Base-by-base conservation (phyloP, 2,797 vertebrate species). In the Channa striata region DNA sequence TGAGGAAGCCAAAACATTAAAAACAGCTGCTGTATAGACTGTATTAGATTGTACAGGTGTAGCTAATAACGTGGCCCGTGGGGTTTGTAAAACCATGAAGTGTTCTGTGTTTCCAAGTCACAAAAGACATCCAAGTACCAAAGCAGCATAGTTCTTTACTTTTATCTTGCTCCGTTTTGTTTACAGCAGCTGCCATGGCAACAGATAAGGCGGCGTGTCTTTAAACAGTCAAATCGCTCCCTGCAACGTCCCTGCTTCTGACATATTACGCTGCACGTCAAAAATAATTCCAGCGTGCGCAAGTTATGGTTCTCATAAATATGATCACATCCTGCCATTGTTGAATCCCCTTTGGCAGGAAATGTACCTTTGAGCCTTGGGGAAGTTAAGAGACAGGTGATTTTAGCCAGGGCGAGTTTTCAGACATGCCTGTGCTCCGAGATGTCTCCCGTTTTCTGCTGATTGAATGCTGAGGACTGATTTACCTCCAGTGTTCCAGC, bases 401-500 rank as follows among this genome's bases (percentile, higher is more conserved):
- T 13, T 42, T 42, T 42, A 42, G 40, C 40, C 16, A 19, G 16
- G 17, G 8, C 7, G 36, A 37, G 5, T 21, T 44, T 40, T 33
- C 11, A 44, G 19, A 39, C 25, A 19, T 8, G 25, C 17, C 17
- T 36, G 39, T 52, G 47, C 23, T 30, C 1, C 59, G 37, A 50
- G 61, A 47, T 57, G 2, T 11, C 21, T 43, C 20, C n/a, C 20
- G 17, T 58, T 72, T 10, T 5, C 40, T n/a, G 25, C 7, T 59
- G 52, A 51, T 12, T 57, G 51, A 71, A 60, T 48, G 23, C 16
- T 21, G 46, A 60, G 25, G 21, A 11, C 42, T 44, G 44, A 48
- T 63, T 16, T 62, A 42, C 21, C 13, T 43, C 59, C 48, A 40
- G 50, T 23, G 5, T 54, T 59, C 54, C 19, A 20, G 19, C 61